Percentiles rank a stretch among this genome's conserved stretches.
These are phyloP conservation scores for Rousettus leschenaultii DNA, from an alignment of 2,113 vertebrate genomes.

Conservation along the genomic window DNA sequence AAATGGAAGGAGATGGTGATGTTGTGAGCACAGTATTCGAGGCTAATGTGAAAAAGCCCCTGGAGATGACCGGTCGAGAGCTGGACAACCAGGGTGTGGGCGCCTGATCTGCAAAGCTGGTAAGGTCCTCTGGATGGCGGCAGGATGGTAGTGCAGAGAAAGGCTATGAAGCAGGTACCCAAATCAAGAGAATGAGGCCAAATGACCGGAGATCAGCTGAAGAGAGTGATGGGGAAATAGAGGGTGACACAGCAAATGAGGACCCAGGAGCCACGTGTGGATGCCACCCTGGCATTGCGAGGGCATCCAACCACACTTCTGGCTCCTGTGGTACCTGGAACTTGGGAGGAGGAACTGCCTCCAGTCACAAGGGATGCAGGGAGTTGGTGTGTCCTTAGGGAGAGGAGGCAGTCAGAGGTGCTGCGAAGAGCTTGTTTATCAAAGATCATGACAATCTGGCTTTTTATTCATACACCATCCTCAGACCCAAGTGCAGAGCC, in stretches of 20 bases:
- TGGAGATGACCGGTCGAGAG: not conserved
- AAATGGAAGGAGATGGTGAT: not conserved
- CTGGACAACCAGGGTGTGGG: not conserved
- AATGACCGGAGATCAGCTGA: not conserved
- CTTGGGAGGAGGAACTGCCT: not conserved
- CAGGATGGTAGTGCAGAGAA: not conserved
- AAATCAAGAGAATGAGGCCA: not conserved
- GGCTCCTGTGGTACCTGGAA: not conserved
- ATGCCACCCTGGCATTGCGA: not conserved
- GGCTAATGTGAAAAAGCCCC: not conserved
- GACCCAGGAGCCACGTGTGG: not conserved
- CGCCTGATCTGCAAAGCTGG: not conserved
- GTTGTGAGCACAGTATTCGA: too few species aligned
- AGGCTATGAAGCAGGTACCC: not conserved
- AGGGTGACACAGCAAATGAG: not conserved
- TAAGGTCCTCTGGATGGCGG: not conserved
- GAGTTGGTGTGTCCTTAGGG: not conserved
- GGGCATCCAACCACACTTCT: not conserved
- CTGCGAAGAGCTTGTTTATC: not conserved
- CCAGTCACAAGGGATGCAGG: not conserved
- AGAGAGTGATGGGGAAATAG: not conserved
- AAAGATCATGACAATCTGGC: not conserved
- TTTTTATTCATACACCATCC: not conserved
- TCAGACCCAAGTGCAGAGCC: not conserved
- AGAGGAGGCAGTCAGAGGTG: not conserved